Conservation (phyloP, 1,140 invertebrate species). For the Ceratosolen solmsi region DNA sequence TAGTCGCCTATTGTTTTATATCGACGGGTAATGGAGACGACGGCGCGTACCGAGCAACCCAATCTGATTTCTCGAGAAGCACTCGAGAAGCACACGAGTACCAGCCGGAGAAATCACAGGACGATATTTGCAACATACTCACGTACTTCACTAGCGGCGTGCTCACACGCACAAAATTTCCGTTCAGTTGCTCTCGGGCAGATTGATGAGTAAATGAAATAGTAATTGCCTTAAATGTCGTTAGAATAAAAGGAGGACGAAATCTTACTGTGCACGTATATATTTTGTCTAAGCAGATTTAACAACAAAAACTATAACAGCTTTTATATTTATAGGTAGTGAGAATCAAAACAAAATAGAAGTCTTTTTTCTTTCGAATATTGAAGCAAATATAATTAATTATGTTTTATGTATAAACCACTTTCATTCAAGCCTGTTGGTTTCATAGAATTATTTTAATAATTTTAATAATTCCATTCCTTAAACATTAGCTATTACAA, state of each 20-base stretch:
- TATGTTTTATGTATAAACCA: too few relatives aligned
- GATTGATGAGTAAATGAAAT: constrained; percentile 5
- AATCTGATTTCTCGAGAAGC: background rate
- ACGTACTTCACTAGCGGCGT: background rate
- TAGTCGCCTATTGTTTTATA: background rate
- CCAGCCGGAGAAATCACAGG: background rate
- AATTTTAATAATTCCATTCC: too few relatives aligned
- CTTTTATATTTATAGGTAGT: too few relatives aligned
- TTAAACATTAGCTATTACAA: too few relatives aligned
- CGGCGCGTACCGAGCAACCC: background rate
- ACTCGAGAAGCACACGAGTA: background rate
- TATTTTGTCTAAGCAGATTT: background rate
- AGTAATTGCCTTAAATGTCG: too few relatives aligned
- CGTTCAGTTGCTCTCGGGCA: background rate
- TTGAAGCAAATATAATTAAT: too few relatives aligned
- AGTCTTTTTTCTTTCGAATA: too few relatives aligned
- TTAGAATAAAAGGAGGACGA: background rate
- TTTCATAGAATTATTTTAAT: too few relatives aligned
- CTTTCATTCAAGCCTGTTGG: too few relatives aligned
- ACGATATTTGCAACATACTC: background rate
- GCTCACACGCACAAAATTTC: background rate
- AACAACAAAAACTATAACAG: background rate
- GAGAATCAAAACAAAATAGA: too few relatives aligned
- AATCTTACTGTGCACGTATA: background rate
- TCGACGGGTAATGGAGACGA: background rate